phyloP scores from a whole-genome alignment of 23 tunicate genomes.

The Halocynthia aurantium region DNA sequence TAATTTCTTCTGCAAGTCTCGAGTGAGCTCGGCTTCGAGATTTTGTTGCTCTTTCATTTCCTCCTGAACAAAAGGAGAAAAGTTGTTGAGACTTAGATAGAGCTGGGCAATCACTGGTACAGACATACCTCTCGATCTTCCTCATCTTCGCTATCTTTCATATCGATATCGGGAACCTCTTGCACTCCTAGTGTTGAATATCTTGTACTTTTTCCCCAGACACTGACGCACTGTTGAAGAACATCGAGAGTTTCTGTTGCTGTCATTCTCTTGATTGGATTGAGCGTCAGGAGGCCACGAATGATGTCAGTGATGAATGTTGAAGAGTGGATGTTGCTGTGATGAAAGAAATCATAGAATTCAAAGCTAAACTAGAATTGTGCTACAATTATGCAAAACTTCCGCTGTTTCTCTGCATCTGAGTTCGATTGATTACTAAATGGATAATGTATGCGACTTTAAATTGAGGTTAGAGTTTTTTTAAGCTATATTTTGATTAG shows the following conservation, averaged over 20 bases:
- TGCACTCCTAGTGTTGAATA: slow-evolving; percentile 12
- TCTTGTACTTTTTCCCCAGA: slow-evolving; percentile 9
- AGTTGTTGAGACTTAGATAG: background rate
- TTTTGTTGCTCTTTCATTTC: slow-evolving; percentile 7
- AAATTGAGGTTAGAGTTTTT: too few relatives aligned
- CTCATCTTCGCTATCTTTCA: slow-evolving; percentile 10
- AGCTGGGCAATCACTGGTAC: background rate
- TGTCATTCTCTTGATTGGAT: slow-evolving; percentile 53
- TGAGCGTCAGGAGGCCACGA: slow-evolving; percentile 43
- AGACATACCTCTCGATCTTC: background rate
- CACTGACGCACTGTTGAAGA: slow-evolving; percentile 18
- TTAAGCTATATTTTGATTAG: too few relatives aligned
- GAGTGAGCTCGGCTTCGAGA: slow-evolving; percentile 2
- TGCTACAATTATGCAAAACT: too few relatives aligned
- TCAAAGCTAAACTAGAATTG: too few relatives aligned
- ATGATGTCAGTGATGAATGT: slow-evolving; percentile 41
- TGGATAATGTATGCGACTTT: too few relatives aligned
- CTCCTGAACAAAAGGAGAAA: background rate
- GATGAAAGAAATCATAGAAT: too few relatives aligned
- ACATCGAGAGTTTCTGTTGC: slow-evolving; percentile 28
- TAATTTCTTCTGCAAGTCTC: slow-evolving; percentile 13
- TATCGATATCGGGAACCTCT: slow-evolving; percentile 51
- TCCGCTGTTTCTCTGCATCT: too few relatives aligned
- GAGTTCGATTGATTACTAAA: too few relatives aligned
- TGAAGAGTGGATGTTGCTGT: slow-evolving; percentile 43